Evolutionary conservation across 2,113 vertebrate species (phyloP), one percentile per base, ranked within the genome.

Genomic region (Campylomormyrus numenius): DNA sequence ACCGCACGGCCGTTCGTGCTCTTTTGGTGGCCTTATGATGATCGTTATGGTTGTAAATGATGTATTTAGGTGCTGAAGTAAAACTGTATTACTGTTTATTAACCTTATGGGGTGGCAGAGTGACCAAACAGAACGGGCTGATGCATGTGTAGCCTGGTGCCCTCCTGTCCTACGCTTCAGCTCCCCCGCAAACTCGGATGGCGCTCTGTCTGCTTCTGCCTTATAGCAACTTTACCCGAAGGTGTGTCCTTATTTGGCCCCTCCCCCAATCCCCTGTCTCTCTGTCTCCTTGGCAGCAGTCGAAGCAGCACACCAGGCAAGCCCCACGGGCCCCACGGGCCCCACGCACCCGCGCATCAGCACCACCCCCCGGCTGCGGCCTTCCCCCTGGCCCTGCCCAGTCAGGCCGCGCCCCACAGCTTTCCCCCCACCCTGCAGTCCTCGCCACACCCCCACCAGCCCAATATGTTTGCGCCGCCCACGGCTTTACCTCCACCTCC

Each of bases 401-500:
- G 95, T 95, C 97, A 97, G 94, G 97, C 94, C 91, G 94, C 96
- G 27, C 95, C 98, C 94, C 97, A 98, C 94, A 95, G 96, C 96
- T 98, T 98, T 95, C 96, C 97, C 0, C 96, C 97, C 93, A 89
- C 97, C 96, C 97, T 97, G 94, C 98, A 97, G 95, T 96, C 97
- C 90, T 96, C 96, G 95, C 94, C 97, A 0, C 98, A 97, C 95
- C 94, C 98, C 66, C 98, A 98, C 94, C 98, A 98, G 97, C 97
- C 98, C 97, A 98, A 98, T 98, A 99, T 99, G 98, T 99, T 99
- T 94, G 98, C 98, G 96, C 97, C 98, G 96, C 98, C 98, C 95
- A 95, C 98, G 88, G 97, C 98, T 92, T 93, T 99, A 96, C 98
- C 98, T 94, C 98, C 98, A 95, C 98, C 98, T 94, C 98, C 98